Percentiles rank a stretch among this genome's conserved stretches.
Conservation (phyloP, 2,888 invertebrate species). For the Sclerodermus sp. region DNA sequence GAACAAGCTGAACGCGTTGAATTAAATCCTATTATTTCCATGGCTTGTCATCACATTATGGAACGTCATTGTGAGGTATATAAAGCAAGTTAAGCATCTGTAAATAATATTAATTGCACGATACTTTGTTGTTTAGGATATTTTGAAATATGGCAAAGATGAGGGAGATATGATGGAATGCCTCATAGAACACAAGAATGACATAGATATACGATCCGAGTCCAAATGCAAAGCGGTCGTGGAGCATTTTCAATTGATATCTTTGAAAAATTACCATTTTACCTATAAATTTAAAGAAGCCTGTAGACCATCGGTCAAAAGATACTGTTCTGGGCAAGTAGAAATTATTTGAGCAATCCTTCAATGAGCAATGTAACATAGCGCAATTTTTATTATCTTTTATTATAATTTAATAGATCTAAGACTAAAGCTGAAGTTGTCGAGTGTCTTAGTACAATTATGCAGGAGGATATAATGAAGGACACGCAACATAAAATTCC, state of each 20-base stretch:
- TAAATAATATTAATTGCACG: not conserved
- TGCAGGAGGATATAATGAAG: conserved; percentile 81
- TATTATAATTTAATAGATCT: conserved; percentile 61
- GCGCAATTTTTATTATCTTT: no score
- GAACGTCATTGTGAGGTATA: conserved; percentile 70
- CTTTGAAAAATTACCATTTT: conserved; percentile 90
- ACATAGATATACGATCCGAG: conserved; percentile 76
- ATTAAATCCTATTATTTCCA: conserved; percentile 84
- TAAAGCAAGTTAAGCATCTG: not conserved
- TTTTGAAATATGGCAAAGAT: conserved; percentile 71
- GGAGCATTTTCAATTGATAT: conserved; percentile 95
- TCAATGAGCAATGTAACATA: not conserved
- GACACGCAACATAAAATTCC: conserved; percentile 76
- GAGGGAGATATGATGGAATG: conserved; percentile 94
- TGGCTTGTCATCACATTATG: conserved; percentile 80
- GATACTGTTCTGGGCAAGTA: conserved; percentile 61
- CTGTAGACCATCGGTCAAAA: conserved; percentile 78
- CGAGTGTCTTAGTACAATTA: conserved; percentile 84
- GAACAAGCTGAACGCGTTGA: conserved; percentile 86
- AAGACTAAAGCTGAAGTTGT: conserved; percentile 81
- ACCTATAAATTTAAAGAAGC: conserved; percentile 93
- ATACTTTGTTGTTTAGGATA: conserved; percentile 50
- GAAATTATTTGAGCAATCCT: not conserved
- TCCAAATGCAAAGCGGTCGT: conserved; percentile 88
- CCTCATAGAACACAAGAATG: conserved; percentile 88